phyloP scores from a whole-genome alignment of 2,113 vertebrate genomes.

The Cichladusa arquata region DNA sequence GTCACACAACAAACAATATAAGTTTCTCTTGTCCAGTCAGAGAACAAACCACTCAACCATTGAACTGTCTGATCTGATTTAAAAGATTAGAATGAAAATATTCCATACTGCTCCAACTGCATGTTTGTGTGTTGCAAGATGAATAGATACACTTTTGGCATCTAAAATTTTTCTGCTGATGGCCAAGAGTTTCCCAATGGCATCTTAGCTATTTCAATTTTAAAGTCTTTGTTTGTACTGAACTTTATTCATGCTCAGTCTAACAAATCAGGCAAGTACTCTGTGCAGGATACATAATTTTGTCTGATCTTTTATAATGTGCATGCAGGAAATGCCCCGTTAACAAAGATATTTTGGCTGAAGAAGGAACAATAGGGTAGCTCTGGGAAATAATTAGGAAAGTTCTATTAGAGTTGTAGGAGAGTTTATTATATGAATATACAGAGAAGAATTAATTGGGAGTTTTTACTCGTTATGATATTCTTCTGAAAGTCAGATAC shows the following conservation, averaged over 20 bases:
- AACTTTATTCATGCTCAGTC: slow-evolving; percentile 14
- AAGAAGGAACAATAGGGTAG: slow-evolving; percentile 11
- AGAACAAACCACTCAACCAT: neutral
- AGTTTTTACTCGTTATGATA: neutral
- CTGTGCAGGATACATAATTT: slow-evolving; percentile 7
- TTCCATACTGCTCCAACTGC: neutral
- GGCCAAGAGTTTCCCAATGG: neutral
- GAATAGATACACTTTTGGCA: neutral
- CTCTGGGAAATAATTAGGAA: slow-evolving; percentile 29
- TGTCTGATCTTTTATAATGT: neutral
- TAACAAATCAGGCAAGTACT: neutral
- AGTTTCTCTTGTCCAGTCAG: neutral
- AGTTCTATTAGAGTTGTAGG: neutral
- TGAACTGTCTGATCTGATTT: neutral
- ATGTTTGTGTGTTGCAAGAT: neutral
- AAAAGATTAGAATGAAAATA: neutral
- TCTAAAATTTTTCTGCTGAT: neutral
- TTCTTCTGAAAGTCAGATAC: neutral
- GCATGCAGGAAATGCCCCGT: neutral
- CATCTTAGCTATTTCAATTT: slow-evolving; percentile 14
- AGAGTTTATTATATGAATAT: neutral
- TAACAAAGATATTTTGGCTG: slow-evolving; percentile 20
- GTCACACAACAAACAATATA: neutral
- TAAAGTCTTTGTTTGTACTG: slow-evolving; percentile 39
- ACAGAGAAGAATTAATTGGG: neutral